Base-by-base conservation (phyloP, 2,888 invertebrate genomes). In the Nomada flava region DNA sequence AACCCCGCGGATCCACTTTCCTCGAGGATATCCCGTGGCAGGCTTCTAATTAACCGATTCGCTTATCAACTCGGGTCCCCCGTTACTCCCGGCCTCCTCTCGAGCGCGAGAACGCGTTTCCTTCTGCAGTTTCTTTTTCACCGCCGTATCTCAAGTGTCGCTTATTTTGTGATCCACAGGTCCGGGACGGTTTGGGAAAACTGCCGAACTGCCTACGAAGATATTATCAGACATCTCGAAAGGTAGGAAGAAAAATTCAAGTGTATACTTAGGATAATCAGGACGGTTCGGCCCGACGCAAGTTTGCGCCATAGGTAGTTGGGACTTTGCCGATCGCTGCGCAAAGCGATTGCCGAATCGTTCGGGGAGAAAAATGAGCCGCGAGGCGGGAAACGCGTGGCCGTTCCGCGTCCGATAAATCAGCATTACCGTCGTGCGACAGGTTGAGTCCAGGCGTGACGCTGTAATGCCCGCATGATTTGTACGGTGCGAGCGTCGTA, bases 181-280 rank as follows among this genome's bases (percentile, higher is more conserved):
- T 92, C 93, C 89, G 93, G 92, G 70, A 90, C 92, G 85, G 97
- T 98, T 94, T 98, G 98, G 98, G 98, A 98, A 95, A 98, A 98
- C 95, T 98, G 98, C 95, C 96, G 98, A 94, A 98, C 98, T 88
- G 98, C 98, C 90, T 98, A 98, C 94, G 98, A 98, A 95, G 98
- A 98, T 95, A 98, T 98, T 94, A 98, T 98, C 91, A 98, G 98
- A 95, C 98, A 98, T 94, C 96, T 98, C 94, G 98, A 98, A 96
- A 97, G 98, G 97, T 98, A 96, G 95, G 97, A 73, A 11, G 9
- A 2, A 52, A 26, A 9, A 20, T n/a, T 18, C 7, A 23, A 15
- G 3, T 4, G n/a, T 11, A 0, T n/a, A 23, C 5, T 11, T 57
- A 20, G 52, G n/a, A 20, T 18, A 42, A 62, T 11, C n/a, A 15